Conservation (phyloP, 2,113 vertebrate genomes). For the Fregetta grallaria region DNA sequence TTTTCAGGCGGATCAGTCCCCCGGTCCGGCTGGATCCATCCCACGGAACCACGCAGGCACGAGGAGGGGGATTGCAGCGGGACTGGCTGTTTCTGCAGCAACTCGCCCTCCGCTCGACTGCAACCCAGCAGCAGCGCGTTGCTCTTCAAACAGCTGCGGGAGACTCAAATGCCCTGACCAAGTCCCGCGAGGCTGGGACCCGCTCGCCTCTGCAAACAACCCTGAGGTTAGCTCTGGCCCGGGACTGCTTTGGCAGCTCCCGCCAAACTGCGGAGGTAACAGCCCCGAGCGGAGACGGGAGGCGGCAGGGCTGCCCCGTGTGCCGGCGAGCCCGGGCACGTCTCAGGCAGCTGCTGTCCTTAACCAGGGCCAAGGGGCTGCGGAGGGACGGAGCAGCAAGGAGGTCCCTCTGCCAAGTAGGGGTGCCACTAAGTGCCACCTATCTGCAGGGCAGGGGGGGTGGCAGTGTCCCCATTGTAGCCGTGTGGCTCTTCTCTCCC, state of each 20-base stretch:
- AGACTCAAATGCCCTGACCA: background rate
- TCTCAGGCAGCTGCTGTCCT: background rate
- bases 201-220: background rate
- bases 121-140: accelerated
- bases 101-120: accelerated
- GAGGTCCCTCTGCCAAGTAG: background rate
- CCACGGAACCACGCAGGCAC: background rate
- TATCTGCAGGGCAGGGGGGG: background rate
- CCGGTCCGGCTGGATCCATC: background rate
- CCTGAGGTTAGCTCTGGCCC: background rate
- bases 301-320: background rate
- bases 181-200: accelerated
- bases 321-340: accelerated
- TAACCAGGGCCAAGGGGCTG: background rate
- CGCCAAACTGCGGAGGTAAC: background rate
- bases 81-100: background rate
- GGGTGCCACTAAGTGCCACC: background rate
- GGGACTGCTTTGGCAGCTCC: background rate
- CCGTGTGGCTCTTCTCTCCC: background rate
- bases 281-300: accelerated
- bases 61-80: accelerated
- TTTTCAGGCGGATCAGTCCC: background rate
- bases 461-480: background rate
- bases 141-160: background rate
- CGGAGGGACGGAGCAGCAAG: accelerated